Percentiles rank a stretch among this genome's conserved stretches.
phyloP scores from a whole-genome alignment of 2,113 vertebrate species.

The Melanostigma gelatinosum region DNA sequence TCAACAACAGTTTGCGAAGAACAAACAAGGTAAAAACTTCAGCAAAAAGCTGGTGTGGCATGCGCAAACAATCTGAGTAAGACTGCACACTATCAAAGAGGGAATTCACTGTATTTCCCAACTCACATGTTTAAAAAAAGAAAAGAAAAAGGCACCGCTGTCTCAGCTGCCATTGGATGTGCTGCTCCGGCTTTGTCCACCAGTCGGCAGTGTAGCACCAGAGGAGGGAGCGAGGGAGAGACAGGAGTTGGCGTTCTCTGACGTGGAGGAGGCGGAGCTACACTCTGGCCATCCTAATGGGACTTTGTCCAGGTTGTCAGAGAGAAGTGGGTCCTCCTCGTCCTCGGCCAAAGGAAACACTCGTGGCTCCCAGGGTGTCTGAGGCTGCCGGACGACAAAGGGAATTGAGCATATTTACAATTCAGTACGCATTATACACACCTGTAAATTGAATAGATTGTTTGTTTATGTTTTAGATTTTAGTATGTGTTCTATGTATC shows the following conservation, averaged over 20 bases:
- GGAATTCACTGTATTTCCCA: neutral
- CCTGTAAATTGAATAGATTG: neutral
- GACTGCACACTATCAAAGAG: neutral
- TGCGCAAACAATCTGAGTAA: neutral
- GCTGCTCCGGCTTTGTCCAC: slow-evolving; percentile 40
- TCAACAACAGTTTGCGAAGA: neutral
- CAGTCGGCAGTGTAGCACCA: slow-evolving; percentile 48
- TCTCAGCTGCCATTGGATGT: slow-evolving; percentile 80
- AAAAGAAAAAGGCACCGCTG: slow-evolving; percentile 45
- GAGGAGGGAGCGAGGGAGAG: slow-evolving; percentile 13
- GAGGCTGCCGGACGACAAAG: slow-evolving; percentile 41
- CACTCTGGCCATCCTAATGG: neutral
- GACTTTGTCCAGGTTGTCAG: slow-evolving; percentile 14
- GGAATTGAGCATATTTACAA: neutral
- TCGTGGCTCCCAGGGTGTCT: slow-evolving; percentile 61
- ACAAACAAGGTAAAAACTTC: neutral
- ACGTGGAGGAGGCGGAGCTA: slow-evolving; percentile 5
- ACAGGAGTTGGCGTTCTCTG: slow-evolving; percentile 38
- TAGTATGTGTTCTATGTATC: no score
- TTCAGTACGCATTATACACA: neutral
- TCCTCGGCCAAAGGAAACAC: slow-evolving; percentile 61
- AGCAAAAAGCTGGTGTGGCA: no score
- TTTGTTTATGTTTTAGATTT: neutral
- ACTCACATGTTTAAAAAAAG: slow-evolving; percentile 64
- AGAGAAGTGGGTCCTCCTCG: slow-evolving; percentile 42